Evolutionary conservation across 1,140 invertebrate species (phyloP).

Genomic region (Panagrolaimus sp.): DNA sequence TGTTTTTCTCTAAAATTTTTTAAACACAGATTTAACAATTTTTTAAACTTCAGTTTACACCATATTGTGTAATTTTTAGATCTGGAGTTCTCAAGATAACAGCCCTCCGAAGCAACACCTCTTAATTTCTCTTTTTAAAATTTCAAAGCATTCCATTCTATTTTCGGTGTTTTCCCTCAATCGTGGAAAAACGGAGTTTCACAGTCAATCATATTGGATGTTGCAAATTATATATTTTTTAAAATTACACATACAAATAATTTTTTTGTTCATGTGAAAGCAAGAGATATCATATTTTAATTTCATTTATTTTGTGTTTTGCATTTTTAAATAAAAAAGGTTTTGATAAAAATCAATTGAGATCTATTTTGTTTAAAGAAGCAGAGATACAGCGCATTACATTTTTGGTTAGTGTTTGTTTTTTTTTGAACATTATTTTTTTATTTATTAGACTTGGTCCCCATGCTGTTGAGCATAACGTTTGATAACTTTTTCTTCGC

Average conservation of each 20-base stretch:
- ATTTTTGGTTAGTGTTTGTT: not conserved
- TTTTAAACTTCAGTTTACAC: too few species aligned
- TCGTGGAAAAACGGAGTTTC: conserved; percentile 12
- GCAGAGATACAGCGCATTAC: not conserved
- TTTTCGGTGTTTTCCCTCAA: conserved; percentile 15
- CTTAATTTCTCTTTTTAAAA: not conserved
- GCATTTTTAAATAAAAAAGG: too few species aligned
- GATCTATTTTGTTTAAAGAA: conserved; percentile 16
- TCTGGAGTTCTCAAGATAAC: conserved; percentile 26
- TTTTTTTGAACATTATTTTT: not conserved
- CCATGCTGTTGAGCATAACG: conserved; percentile 53
- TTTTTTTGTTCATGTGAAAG: too few species aligned
- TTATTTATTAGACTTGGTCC: conserved; percentile 42
- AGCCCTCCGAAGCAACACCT: conserved; percentile 17
- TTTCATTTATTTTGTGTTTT: too few species aligned
- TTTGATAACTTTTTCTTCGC: conserved; percentile 58
- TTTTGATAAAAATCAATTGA: conserved; percentile 5
- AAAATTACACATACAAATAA: too few species aligned
- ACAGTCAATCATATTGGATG: not conserved
- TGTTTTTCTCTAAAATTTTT: conserved; percentile 1
- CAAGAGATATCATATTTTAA: not conserved
- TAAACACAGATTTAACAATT: too few species aligned
- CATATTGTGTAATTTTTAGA: conserved; percentile 11
- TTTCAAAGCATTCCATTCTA: not conserved
- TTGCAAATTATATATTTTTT: not conserved